Base-by-base conservation (phyloP, 2,888 invertebrate species). In the Ectobius pallidus region DNA sequence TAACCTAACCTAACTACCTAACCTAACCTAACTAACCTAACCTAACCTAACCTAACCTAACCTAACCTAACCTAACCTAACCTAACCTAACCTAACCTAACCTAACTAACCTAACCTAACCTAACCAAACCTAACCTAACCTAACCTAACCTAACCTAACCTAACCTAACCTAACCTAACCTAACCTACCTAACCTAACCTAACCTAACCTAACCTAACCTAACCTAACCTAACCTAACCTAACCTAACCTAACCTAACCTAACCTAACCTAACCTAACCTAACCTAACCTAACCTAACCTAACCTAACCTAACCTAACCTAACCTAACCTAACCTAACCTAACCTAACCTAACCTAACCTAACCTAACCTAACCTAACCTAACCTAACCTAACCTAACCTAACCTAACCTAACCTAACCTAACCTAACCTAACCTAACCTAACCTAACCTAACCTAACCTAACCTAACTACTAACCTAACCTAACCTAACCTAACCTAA, bases 111-210 rank as follows among this genome's bases (percentile, higher is more conserved):
- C n/a, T n/a, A n/a, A n/a, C n/a, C n/a, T n/a, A n/a, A 75, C 75
- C 77, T 75, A 75, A 76, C 6, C 52, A 6, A 11, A 52, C 75
- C 76, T 75, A 75, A 76, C 75, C 76, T 76, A 77, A 39, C 77
- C 77, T 76, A 75, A 77, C 77, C 77, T 76, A 74, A n/a, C n/a
- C n/a, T n/a, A n/a, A n/a, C n/a, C n/a, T n/a, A n/a, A n/a, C n/a
- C n/a, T n/a, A 77, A 77, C 77, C 81, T 78, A 78, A 76, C 77
- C 77, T 25, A 75, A 77, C 55, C 76, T 77, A 77, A 77, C n/a
- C n/a, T n/a, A n/a, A n/a, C n/a, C n/a, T n/a, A n/a, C n/a, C n/a
- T n/a, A n/a, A n/a, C n/a, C n/a, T 77, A 75, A 77, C 76, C 77
- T 76, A 76, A 76, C 76, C 77, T 77, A 77, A 77, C 78, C 77